Evolutionary conservation across 2,113 vertebrate genomes (phyloP).

Genomic region (Egretta garzetta): DNA sequence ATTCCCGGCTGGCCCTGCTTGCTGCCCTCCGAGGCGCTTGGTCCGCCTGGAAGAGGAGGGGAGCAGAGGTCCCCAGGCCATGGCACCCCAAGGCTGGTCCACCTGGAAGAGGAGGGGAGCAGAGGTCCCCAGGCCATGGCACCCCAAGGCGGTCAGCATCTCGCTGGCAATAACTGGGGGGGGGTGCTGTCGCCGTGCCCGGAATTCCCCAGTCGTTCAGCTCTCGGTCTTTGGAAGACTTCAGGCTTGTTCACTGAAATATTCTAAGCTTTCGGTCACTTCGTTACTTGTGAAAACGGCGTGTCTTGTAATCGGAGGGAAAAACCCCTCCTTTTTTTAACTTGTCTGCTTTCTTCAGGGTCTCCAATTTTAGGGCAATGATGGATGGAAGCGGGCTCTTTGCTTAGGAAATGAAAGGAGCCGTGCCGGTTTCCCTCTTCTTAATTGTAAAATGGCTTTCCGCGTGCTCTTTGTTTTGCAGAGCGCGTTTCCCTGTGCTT

Average conservation of each 20-base stretch:
- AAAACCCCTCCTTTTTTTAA: not conserved
- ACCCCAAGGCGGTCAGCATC: not conserved
- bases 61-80: not conserved
- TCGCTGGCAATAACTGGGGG: not conserved
- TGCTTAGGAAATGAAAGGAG: not conserved
- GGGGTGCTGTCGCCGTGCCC: too few species aligned
- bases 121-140: not conserved
- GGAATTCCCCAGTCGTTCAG: not conserved
- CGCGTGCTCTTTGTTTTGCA: not conserved
- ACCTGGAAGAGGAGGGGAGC: not conserved
- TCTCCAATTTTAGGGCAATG: not conserved
- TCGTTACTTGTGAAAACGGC: accelerated
- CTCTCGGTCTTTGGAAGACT: not conserved
- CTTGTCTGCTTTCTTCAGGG: not conserved
- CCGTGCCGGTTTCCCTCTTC: accelerated
- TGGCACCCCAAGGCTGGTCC: too few species aligned
- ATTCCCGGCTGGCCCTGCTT: not conserved
- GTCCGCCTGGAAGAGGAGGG: not conserved
- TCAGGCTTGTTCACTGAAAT: accelerated
- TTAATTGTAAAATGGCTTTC: not conserved
- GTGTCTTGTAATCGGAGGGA: not conserved
- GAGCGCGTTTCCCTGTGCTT: not conserved
- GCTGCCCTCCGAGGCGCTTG: not conserved
- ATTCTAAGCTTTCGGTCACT: not conserved
- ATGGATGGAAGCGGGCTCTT: not conserved